Evolutionary conservation across 2,888 invertebrate species (phyloP), one percentile per base, ranked within the genome.

Genomic region (Tyria jacobaeae): DNA sequence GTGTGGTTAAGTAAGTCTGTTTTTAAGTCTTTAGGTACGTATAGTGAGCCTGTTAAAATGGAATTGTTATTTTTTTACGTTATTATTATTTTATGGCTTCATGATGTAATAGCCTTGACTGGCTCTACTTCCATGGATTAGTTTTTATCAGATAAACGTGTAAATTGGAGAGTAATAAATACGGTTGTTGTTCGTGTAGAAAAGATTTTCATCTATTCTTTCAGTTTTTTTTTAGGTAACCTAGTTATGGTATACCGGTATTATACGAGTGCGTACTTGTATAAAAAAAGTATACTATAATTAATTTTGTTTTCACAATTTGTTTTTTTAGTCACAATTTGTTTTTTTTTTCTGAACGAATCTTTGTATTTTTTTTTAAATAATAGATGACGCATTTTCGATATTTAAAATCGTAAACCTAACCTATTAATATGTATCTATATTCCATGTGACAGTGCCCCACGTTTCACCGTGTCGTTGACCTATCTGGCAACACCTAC

Each of bases 391-490:
- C 1, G 21, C 1, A 10, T 17, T 17, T 41, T 41, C n/a, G 1
- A n/a, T 17, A 44, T 15, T 12, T 6, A 31, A 21, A 44, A 2
- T 44, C 4, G 21, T 12, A 10, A 44, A 21, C 9, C 21, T 27
- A 54, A 44, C 62, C 56, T 58, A 53, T 62, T 63, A 62, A 60
- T 48, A 62, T 41, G 7, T 64, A 51, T 10, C 34, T 35, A 51
- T 51, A 35, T 64, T 56, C 51, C 44, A 25, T 64, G 64, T 64
- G 65, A 62, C 59, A 62, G 21, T 68, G 59, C 60, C 61, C 27
- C 59, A 64, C 55, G 60, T 68, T 72, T 70, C 34, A 65, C 64
- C 66, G 64, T 62, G 76, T 76, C 77, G 57, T 75, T 76, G 77
- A 76, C 73, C 77, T 62, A 68, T 70, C 71, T 71, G 52, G 60